Conservation (phyloP, 2,797 vertebrate species). For the Cyclopterus lumpus region DNA sequence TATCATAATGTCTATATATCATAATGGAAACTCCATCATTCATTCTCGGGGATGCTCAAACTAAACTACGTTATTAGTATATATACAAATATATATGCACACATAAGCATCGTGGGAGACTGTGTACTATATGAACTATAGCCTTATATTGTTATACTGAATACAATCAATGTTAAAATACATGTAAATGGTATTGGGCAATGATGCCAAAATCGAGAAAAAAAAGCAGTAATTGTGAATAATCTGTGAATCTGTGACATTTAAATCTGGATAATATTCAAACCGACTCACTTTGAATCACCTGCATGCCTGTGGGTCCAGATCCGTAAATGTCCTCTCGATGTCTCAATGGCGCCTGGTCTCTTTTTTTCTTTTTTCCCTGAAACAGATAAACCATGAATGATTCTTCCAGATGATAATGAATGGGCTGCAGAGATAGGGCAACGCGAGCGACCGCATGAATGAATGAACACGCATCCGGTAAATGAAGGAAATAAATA, state of each 20-base stretch:
- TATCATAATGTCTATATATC: conserved; percentile 21
- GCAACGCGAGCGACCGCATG: conserved; percentile 20
- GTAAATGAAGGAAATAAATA: neutral
- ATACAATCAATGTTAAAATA: neutral
- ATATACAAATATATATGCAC: no score
- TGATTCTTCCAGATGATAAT: conserved; percentile 64
- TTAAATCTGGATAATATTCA: neutral
- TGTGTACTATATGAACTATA: neutral
- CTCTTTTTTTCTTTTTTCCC: neutral
- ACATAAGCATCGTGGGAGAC: no score
- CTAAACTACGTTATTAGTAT: neutral
- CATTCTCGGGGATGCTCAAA: conserved; percentile 1
- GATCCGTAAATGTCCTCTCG: no score
- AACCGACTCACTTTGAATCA: neutral
- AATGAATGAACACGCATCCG: conserved; percentile 66
- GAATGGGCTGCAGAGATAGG: conserved; percentile 68
- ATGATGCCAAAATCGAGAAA: neutral
- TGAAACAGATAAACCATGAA: conserved; percentile 60
- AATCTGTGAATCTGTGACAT: neutral
- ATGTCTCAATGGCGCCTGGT: neutral
- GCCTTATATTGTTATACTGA: neutral
- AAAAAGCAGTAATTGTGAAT: neutral
- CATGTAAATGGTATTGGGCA: neutral
- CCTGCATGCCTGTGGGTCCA: neutral
- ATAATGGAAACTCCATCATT: neutral